Evolutionary conservation across 2,797 vertebrate genomes (phyloP), one percentile per base, ranked within the genome.

Genomic region (Rhinatrema bivittatum): DNA sequence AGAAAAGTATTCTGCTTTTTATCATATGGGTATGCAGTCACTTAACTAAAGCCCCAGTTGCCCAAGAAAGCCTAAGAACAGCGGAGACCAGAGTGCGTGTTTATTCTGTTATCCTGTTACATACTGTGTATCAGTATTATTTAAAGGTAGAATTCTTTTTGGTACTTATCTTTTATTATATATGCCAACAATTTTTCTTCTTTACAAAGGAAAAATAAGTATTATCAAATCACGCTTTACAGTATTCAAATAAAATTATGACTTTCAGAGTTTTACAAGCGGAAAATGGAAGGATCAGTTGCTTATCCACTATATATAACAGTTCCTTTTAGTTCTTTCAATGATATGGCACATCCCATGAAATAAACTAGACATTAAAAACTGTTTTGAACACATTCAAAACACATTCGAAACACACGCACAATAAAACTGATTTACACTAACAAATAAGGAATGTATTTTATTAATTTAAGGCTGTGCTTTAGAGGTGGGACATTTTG

Each of bases 401-500:
- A 74, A 54, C 70, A 76, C 75, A 60, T 46, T 67, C 65, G 70
- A 71, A 74, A 79, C 63, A 65, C 71, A 79, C 56, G 62, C 64
- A 68, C 64, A 46, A 36, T 51, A 55, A 76, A 81, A 71, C 62
- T 53, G 82, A 77, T 76, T 71, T 56, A 74, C 77, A 79, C 14
- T 62, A 71, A 79, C 62, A 65, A 74, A 72, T 63, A 70, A 70
- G 61, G 74, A 85, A 79, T 76, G 69, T 63, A 60, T 39, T 71
- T 83, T 71, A 56, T 81, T 81, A 70, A 78, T 56, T 81, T 81
- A 70, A 81, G 60, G 74, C 80, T 81, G 84, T 88, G 87, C 82
- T 87, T 88, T 71, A 48, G 60, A 77, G 66, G 65, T 36, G 72
- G 61, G 56, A 81, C 70, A 61, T 66, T 65, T 65, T 78, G 81